Evolutionary conservation across 2,113 vertebrate species (phyloP).

Genomic region (Crypturellus undulatus): DNA sequence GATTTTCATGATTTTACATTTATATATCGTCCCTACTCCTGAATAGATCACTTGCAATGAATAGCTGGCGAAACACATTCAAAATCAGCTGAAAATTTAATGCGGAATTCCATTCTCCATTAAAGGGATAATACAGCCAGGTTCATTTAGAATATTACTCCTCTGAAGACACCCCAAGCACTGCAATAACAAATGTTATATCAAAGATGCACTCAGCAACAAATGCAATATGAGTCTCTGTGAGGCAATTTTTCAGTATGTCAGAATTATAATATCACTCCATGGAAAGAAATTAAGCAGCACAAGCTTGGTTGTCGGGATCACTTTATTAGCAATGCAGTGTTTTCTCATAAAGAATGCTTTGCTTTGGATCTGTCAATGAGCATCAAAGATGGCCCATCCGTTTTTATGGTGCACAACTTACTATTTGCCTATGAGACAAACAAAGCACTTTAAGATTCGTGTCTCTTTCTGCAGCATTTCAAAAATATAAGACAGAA

Average conservation of each 20-base stretch:
- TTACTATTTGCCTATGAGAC: slow-evolving; percentile 5
- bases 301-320: slow-evolving; percentile 33
- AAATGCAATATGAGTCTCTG: slow-evolving; percentile 54
- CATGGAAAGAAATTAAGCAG: slow-evolving; percentile 74
- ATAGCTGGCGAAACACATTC: neutral
- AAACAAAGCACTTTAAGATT: slow-evolving; percentile 16
- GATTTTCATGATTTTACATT: slow-evolving; percentile 22
- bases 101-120: neutral
- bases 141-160: slow-evolving; percentile 66
- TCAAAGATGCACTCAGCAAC: slow-evolving; percentile 44
- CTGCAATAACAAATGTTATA: slow-evolving; percentile 50
- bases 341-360: slow-evolving; percentile 24
- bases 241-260: slow-evolving; percentile 61
- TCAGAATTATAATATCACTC: slow-evolving; percentile 64
- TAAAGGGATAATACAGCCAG: slow-evolving; percentile 41
- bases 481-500: neutral
- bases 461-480: neutral
- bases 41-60: neutral
- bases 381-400: neutral
- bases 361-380: slow-evolving; percentile 20
- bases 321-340: slow-evolving; percentile 49
- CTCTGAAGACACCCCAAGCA: slow-evolving; percentile 55
- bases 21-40: neutral
- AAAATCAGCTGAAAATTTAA: slow-evolving; percentile 38
- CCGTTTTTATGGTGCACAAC: neutral